Percentiles rank a stretch among this genome's conserved stretches.
Conservation (phyloP, 2,113 vertebrate genomes). For the Tetraodon nigroviridis region DNA sequence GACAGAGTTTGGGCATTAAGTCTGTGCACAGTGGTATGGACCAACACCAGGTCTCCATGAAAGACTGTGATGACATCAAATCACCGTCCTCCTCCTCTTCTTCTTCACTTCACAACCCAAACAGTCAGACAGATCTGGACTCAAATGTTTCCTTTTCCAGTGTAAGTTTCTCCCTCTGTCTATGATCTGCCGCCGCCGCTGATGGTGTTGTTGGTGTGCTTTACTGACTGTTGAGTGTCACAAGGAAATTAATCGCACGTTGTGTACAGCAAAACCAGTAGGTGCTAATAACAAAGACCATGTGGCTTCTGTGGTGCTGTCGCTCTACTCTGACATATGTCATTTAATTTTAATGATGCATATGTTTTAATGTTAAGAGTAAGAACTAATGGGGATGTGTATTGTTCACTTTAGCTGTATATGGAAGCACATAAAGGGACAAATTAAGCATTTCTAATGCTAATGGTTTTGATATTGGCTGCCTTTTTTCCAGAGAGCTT, state of each 20-base stretch:
- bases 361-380: slow-evolving; percentile 31
- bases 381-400: slow-evolving; percentile 21
- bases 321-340: slow-evolving; percentile 30
- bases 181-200: slow-evolving; percentile 58
- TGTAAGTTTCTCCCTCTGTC: slow-evolving; percentile 82
- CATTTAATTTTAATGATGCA: slow-evolving; percentile 34
- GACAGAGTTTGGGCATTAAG: slow-evolving; percentile 80
- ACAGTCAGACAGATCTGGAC: slow-evolving; percentile 89
- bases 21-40: slow-evolving; percentile 80
- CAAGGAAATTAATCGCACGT: slow-evolving; percentile 48
- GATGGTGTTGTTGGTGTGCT: slow-evolving; percentile 60
- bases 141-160: slow-evolving; percentile 95
- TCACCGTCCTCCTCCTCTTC: slow-evolving; percentile 71
- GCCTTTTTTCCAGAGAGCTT: slow-evolving; percentile 40
- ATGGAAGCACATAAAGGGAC: slow-evolving; percentile 25
- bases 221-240: slow-evolving; percentile 52
- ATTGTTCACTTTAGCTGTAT: slow-evolving; percentile 36
- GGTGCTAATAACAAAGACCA: slow-evolving; percentile 54
- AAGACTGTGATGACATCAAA: slow-evolving; percentile 95
- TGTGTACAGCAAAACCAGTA: slow-evolving; percentile 43
- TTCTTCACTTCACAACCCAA: slow-evolving; percentile 87
- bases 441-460: slow-evolving; percentile 23
- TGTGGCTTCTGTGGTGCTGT: slow-evolving; percentile 53
- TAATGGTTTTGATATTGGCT: slow-evolving; percentile 44
- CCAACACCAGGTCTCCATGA: slow-evolving; percentile 86